These are phyloP conservation scores for Columbina picui DNA, from an alignment of 2,113 vertebrate genomes.

Conservation along the genomic window DNA sequence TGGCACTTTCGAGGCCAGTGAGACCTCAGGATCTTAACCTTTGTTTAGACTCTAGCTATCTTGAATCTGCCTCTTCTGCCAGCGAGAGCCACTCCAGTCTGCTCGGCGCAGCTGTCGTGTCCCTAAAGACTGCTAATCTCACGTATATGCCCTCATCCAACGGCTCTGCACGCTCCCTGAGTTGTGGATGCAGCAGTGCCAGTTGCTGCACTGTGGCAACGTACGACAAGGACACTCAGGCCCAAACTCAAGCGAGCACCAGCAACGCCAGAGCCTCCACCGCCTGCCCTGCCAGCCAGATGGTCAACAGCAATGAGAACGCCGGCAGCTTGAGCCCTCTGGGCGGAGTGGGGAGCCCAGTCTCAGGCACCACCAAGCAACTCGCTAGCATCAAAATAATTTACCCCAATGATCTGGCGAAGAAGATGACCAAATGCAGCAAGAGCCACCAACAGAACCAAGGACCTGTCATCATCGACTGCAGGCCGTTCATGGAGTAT, in stretches of 20 bases:
- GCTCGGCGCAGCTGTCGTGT: conserved; percentile 86
- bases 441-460: conserved; percentile 90
- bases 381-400: conserved; percentile 87
- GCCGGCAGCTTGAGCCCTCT: conserved; percentile 83
- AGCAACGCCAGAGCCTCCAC: conserved; percentile 81
- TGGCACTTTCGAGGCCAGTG: conserved; percentile 95
- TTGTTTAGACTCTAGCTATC: conserved; percentile 92
- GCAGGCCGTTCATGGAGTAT: conserved; percentile 97
- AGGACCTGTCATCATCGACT: conserved; percentile 95
- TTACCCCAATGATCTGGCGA: conserved; percentile 93
- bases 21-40: conserved; percentile 99
- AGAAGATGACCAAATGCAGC: conserved; percentile 92
- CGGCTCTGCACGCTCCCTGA: conserved; percentile 98
- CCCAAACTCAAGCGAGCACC: conserved; percentile 84
- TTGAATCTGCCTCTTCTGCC: conserved; percentile 80
- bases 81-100: conserved; percentile 76
- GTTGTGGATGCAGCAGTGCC: conserved; percentile 99
- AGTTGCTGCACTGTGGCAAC: conserved; percentile 98
- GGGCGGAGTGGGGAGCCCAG: conserved; percentile 78
- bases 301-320: conserved; percentile 87
- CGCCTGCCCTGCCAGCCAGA: conserved; percentile 79
- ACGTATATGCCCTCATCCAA: conserved; percentile 99
- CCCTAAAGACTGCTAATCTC: conserved; percentile 93
- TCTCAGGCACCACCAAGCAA: conserved; percentile 77
- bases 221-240: conserved; percentile 93